Base-by-base conservation (phyloP, 2,797 vertebrate genomes). In the Serranus cabrilla region DNA sequence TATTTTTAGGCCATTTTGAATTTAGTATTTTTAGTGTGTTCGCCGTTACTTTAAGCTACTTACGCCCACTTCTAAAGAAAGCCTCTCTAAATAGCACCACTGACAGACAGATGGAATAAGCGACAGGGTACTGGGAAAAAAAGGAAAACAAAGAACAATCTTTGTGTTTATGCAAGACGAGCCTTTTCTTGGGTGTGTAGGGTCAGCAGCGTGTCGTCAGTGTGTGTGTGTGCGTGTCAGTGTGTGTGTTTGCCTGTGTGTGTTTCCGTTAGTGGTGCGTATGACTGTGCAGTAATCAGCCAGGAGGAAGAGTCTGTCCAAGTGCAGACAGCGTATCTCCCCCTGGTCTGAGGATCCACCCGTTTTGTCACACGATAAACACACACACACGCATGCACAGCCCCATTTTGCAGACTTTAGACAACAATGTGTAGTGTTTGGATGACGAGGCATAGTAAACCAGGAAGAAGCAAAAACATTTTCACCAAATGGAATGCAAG, bases 301-400 rank as follows among this genome's bases (percentile, higher is more conserved):
- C 55, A 85, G 69, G 78, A 90, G 91, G 89, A 94, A 94, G 76
- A 85, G 88, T 57, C 84, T 87, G 89, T 83, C 83, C 65, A 57
- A 85, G 79, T 87, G 74, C 88, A 93, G 88, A 92, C 88, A 82
- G 84, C 79, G 49, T 91, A 93, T 92, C 92, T 89, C 82, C 84
- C 46, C 49, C 23, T 34, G 4, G 68, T 63, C 50, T n/a, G 45
- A 80, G 63, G 80, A 82, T 91, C 92, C 90, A 85, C 89, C 82
- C 85, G 1, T 65, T 68, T 61, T 84, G 55, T 76, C 70, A 54
- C 56, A 80, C 78, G 81, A 73, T 52, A 50, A 78, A 77, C 59
- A 64, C 74, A 64, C 74, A 81, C 60, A 68, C 62, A 64, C 45
- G 21, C 72, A 67, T 18, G 16, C 52, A 25, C 14, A 21, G n/a